Base-by-base conservation (phyloP, 2,113 vertebrate genomes). In the Osmerus eperlanus region DNA sequence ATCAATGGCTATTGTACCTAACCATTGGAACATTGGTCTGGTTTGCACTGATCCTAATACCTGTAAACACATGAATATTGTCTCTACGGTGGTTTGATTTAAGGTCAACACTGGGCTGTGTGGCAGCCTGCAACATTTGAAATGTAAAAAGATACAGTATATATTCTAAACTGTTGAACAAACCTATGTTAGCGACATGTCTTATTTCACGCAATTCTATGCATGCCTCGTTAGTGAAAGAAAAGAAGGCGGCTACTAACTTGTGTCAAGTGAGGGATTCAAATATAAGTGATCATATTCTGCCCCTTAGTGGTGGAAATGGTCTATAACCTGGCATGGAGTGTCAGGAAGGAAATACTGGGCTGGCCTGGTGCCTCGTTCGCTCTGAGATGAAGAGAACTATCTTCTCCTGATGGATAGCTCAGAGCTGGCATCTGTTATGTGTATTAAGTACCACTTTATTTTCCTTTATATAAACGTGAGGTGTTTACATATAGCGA, bases 221-320 rank as follows among this genome's bases (percentile, higher is more conserved):
- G 5, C 41, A 56, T 19, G 55, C 55, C n/a, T 19, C 55, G n/a
- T 18, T 56, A 56, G 55, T 18, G n/a, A 56, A 56, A 56, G 55
- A 56, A 56, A n/a, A 56, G 55, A 18, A 56, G n/a, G n/a, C 3
- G 55, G n/a, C n/a, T n/a, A 56, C 9, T 11, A 47, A 59, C 55
- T 68, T 73, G n/a, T 23, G 23, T 58, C 32, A 36, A 76, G 67
- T 21, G 12, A 68, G 54, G 61, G 36, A 29, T 69, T 64, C 75
- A 71, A 66, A 67, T 4, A 90, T 89, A 78, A 89, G 83, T 90
- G 88, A 87, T 91, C 88, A 86, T 81, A 89, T 86, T 85, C 85
- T 91, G 92, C 91, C 92, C 91, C 90, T 91, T 87, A 90, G 92
- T 92, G 92, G 90, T 84, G 76, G 81, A 84, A 79, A 64, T 0